Percentiles rank a stretch among this genome's conserved stretches.
phyloP scores from a whole-genome alignment of 2,113 vertebrate genomes.

The Otocyon megalotis region DNA sequence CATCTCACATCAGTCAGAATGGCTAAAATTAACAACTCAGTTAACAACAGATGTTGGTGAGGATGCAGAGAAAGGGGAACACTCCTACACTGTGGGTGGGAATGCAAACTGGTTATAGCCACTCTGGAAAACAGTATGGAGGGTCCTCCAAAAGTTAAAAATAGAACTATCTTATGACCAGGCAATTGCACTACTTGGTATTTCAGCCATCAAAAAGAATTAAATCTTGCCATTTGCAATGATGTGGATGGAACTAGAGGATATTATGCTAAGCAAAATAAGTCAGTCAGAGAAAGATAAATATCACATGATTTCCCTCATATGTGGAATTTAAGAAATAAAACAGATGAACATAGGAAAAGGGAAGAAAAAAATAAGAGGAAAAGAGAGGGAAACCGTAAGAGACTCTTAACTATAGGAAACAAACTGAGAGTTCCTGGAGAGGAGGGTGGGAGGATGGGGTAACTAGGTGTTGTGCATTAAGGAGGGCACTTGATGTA shows the following conservation, averaged over 20 bases:
- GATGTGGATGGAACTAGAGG: neutral
- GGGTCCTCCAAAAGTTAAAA: neutral
- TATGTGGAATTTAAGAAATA: neutral
- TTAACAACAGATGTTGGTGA: neutral
- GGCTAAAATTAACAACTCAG: neutral
- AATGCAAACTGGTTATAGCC: neutral
- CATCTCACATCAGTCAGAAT: neutral
- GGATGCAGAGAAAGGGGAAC: neutral
- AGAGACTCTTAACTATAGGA: neutral
- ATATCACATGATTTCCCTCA: neutral
- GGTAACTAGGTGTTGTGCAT: neutral
- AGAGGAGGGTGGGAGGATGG: neutral
- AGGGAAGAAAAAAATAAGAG: neutral
- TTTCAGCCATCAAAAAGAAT: neutral
- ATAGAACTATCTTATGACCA: neutral
- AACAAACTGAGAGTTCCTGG: neutral
- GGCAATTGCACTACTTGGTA: neutral
- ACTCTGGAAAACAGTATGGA: neutral
- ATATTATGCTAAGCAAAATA: neutral
- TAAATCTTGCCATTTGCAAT: neutral
- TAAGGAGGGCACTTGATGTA: neutral
- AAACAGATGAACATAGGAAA: neutral
- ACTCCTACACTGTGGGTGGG: neutral
- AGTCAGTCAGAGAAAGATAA: neutral
- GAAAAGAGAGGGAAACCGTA: neutral